These are phyloP conservation scores for Theretra japonica DNA, from an alignment of 2,888 invertebrate species.

Conservation along the genomic window DNA sequence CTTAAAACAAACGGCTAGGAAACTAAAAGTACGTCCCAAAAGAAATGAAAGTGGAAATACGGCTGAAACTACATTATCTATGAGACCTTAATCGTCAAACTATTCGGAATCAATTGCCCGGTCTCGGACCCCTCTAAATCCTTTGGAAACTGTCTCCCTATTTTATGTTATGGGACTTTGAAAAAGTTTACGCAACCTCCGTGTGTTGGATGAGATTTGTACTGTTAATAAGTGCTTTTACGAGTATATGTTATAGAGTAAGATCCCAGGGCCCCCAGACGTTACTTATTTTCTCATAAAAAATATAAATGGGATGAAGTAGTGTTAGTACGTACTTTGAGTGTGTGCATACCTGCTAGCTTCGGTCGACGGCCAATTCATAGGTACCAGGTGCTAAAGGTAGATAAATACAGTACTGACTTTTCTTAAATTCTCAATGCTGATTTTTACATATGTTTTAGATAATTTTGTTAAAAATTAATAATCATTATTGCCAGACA, in stretches of 20 bases:
- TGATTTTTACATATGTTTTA: no score
- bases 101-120: conserved; percentile 47
- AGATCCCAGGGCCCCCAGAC: no score
- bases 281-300: no score
- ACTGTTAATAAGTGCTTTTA: conserved; percentile 28
- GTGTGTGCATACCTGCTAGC: no score
- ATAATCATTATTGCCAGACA: no score
- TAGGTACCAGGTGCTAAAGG: no score
- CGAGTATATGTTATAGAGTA: conserved; percentile 29
- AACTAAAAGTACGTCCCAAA: not conserved
- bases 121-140: conserved; percentile 45
- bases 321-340: no score
- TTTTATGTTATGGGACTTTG: conserved; percentile 44
- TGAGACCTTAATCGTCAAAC: conserved; percentile 43
- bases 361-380: no score
- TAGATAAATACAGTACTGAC: no score
- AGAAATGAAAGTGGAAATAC: conserved; percentile 20
- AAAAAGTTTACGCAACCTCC: conserved; percentile 39
- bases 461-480: no score
- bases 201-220: conserved; percentile 36
- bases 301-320: no score
- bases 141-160: conserved; percentile 40
- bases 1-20: not conserved
- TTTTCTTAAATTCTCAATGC: no score
- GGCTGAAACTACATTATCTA: conserved; percentile 30